Conservation (phyloP, 2,797 vertebrate genomes). For the Brachyrhaphis roseni region DNA sequence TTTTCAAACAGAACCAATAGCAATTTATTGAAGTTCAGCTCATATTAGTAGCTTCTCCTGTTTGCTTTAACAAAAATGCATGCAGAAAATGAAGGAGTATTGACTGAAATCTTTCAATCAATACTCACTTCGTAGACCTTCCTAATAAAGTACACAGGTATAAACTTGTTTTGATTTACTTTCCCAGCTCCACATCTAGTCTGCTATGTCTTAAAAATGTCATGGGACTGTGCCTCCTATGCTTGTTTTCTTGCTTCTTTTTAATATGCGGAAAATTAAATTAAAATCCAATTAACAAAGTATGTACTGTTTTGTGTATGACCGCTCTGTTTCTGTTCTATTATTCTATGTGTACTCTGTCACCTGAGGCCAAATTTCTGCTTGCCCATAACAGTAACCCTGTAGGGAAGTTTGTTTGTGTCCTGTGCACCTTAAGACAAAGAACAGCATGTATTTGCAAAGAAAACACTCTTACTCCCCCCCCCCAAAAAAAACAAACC, state of each 20-base stretch:
- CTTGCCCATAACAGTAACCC: slow-evolving; percentile 45
- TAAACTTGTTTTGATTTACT: neutral
- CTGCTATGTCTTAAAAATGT: neutral
- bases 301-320: neutral
- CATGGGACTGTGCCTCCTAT: neutral
- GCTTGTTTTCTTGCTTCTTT: neutral
- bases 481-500: neutral
- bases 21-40: neutral
- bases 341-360: slow-evolving; percentile 11
- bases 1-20: neutral
- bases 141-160: neutral
- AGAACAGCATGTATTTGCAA: neutral
- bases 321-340: slow-evolving; percentile 9
- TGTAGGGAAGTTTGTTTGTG: slow-evolving; percentile 20
- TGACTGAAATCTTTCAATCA: neutral
- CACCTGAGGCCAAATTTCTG: slow-evolving; percentile 38
- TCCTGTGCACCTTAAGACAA: slow-evolving; percentile 15
- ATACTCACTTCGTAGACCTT: neutral
- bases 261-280: neutral
- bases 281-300: neutral
- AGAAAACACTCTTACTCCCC: neutral
- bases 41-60: neutral
- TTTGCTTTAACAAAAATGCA: neutral
- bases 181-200: neutral
- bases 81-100: neutral